Evolutionary conservation across 1,140 invertebrate species (phyloP).

Genomic region (Penaeus japonicus): DNA sequence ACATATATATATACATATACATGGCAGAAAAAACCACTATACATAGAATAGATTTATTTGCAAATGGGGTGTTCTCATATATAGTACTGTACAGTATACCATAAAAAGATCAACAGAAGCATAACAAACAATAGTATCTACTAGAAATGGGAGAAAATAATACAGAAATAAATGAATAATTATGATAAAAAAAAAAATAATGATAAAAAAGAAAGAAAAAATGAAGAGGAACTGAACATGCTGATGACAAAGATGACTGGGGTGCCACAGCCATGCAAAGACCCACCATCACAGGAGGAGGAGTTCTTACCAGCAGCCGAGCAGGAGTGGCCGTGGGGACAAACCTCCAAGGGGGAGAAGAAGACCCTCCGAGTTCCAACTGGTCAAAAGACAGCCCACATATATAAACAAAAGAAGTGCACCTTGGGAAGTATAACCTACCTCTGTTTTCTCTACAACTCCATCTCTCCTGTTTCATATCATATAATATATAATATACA

Average conservation of each 20-base stretch:
- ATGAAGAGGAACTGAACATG: conserved; percentile 67
- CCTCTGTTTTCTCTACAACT: conserved; percentile 51
- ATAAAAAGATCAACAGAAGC: too few relatives aligned
- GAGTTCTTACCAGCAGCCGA: conserved; percentile 60
- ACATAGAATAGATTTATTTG: too few relatives aligned
- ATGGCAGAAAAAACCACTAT: too few relatives aligned
- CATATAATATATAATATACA: too few relatives aligned
- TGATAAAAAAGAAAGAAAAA: conserved; percentile 69
- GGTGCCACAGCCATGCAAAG: conserved; percentile 72
- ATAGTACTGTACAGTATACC: too few relatives aligned
- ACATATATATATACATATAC: too few relatives aligned
- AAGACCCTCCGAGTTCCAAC: conserved; percentile 58
- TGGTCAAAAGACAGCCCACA: conserved; percentile 61
- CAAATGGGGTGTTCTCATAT: too few relatives aligned
- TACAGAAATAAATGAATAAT: background rate
- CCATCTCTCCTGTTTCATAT: background rate
- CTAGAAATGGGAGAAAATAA: background rate
- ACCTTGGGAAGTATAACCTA: conserved; percentile 65
- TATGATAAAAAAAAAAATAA: background rate
- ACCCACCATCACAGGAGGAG: conserved; percentile 60
- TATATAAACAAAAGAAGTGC: conserved; percentile 61
- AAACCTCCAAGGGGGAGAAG: conserved; percentile 64
- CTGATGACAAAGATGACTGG: conserved; percentile 72
- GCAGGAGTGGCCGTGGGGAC: conserved; percentile 56
- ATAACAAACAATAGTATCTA: background rate